Base-by-base conservation (phyloP, 2,113 vertebrate species). In the Bos javanicus region DNA sequence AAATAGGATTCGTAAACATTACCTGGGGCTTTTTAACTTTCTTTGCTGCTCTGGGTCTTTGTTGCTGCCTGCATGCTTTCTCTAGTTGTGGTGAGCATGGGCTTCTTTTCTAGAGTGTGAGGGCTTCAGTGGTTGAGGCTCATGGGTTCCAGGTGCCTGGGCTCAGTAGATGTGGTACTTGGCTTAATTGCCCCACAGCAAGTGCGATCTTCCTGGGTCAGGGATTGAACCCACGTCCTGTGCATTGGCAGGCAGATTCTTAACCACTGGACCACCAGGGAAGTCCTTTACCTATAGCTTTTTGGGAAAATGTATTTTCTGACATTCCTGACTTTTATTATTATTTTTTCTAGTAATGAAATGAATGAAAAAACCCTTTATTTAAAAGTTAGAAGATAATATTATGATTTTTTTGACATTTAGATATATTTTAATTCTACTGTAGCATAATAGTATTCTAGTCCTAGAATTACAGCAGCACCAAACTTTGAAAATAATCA, bases 361-460 rank as follows among this genome's bases (percentile, higher is more conserved):
- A 52, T 52, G n/a, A 83, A 83, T 83, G 52, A 26, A 83, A 89
- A 94, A 93, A 54, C 8, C 3, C 30, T 71, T 91, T n/a, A 76
- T 62, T 94, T 97, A 71, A 90, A 94, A 92, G 50, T 84, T 74
- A 71, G n/a, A 84, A 96, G 39, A 67, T 91, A 86, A 48, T 93
- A 36, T 60, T 96, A 43, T 57, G 59, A 89, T 17, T 56, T 91
- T 50, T 39, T 59, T 28, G 52, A 21, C 23, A 57, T 71, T 84
- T 93, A 59, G 64, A 46, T 97, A 36, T 30, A 43, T 95, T 85
- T 96, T 76, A 89, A 90, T 81, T 88, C 26, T 83, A 50, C 0
- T 87, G 14, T 86, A 78, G 87, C 62, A 23, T 90, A 62, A 80
- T 67, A 78, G 76, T 30, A 97, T 96, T 90, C 67, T 50, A 62